Evolutionary conservation across 2,888 invertebrate species (phyloP).

Genomic region (Agrilus cyanescens): DNA sequence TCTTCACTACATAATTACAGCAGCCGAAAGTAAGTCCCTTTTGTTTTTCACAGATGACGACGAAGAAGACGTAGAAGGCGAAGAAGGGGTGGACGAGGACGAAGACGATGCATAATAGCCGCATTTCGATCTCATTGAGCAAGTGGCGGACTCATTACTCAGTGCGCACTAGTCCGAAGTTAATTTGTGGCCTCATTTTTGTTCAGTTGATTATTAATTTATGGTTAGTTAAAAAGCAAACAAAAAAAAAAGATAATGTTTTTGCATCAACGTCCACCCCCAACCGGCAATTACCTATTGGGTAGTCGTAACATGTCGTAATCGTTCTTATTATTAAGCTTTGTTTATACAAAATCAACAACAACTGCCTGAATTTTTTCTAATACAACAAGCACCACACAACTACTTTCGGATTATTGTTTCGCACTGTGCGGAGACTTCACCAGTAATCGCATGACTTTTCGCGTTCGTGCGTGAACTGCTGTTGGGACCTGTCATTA

Average conservation of each 20-base stretch:
- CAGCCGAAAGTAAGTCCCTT: constrained; percentile 1
- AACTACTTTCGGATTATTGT: constrained; percentile 13
- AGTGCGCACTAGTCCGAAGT: constrained; percentile 28
- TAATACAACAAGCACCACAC: constrained; percentile 10
- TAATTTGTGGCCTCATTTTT: constrained; percentile 27
- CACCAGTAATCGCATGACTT: constrained; percentile 13
- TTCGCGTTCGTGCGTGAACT: constrained; percentile 14
- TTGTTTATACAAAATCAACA: constrained; percentile 4
- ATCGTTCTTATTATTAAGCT: neutral
- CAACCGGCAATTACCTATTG: neutral
- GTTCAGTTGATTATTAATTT: constrained; percentile 13
- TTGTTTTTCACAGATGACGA: constrained; percentile 30
- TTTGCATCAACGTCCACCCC: neutral
- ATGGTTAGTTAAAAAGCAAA: neutral
- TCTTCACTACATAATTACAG: no score
- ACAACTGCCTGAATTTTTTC: neutral
- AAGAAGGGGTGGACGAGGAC: constrained; percentile 34
- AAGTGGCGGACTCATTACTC: constrained; percentile 12
- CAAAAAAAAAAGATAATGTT: neutral
- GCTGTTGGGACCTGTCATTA: constrained; percentile 15
- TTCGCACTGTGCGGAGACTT: constrained; percentile 10
- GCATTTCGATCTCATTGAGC: constrained; percentile 24
- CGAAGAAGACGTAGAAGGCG: constrained; percentile 34
- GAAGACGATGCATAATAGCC: constrained; percentile 37
- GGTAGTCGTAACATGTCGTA: neutral